Evolutionary conservation across 2,797 vertebrate genomes (phyloP).

Genomic region (Sebastes kiyomatsui): DNA sequence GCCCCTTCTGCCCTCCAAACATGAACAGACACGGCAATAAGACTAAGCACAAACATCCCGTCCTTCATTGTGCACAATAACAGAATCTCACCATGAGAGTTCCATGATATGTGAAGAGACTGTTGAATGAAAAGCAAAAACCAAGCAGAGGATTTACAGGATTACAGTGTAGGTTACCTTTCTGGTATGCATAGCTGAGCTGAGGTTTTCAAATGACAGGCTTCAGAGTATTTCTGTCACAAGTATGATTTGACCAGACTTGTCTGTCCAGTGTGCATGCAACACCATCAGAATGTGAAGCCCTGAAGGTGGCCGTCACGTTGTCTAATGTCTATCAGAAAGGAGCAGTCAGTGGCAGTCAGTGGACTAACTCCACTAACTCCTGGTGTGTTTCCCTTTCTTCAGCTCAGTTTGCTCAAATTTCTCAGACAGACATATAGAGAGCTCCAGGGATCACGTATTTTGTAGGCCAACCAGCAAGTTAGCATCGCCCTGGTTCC

Average conservation of each 20-base stretch:
- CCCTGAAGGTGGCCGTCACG: neutral
- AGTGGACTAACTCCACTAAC: neutral
- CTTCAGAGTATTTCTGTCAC: constrained; percentile 45
- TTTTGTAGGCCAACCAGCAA: neutral
- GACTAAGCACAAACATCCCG: constrained; percentile 2
- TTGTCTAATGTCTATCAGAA: neutral
- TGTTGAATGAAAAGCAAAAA: neutral
- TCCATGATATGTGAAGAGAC: neutral
- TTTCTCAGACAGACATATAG: neutral
- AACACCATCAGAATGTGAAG: constrained; percentile 27
- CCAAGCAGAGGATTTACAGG: neutral
- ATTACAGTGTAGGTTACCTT: constrained; percentile 31
- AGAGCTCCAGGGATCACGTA: neutral
- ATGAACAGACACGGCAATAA: constrained; percentile 25
- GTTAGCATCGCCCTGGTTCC: neutral
- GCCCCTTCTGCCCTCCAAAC: constrained; percentile 26
- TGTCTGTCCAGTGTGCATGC: constrained; percentile 14
- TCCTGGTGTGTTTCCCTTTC: neutral
- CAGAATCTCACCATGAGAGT: neutral
- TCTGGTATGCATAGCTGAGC: constrained; percentile 44
- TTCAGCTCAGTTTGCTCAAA: neutral
- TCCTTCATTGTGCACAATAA: constrained; percentile 16
- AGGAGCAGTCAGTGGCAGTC: neutral
- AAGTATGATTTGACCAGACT: constrained; percentile 43
- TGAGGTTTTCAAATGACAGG: constrained; percentile 56